Evolutionary conservation across 2,113 vertebrate species (phyloP).

Genomic region (Pycnonotus jocosus): DNA sequence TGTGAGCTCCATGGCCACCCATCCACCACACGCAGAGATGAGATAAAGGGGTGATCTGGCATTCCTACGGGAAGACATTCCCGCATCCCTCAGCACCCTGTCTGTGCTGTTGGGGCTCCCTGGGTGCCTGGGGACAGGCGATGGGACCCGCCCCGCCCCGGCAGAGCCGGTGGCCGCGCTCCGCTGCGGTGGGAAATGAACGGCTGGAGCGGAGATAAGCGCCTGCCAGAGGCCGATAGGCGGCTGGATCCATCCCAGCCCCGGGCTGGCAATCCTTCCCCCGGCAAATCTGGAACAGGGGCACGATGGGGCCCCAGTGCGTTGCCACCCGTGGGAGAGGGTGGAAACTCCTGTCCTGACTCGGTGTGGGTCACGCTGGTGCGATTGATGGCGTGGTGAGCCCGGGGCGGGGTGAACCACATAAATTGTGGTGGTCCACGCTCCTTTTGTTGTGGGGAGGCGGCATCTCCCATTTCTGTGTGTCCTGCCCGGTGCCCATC

Average conservation of each 20-base stretch:
- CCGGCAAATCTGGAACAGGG: background rate
- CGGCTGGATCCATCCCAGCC: background rate
- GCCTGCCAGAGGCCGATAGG: background rate
- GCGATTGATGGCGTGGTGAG: background rate
- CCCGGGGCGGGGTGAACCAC: background rate
- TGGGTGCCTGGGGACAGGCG: fast-evolving
- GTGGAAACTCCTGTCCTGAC: background rate
- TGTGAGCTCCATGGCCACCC: fast-evolving
- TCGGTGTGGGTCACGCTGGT: background rate
- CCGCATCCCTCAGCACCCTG: background rate
- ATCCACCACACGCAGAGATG: fast-evolving
- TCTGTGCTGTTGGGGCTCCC: background rate
- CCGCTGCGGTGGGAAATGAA: background rate
- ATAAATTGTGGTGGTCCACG: fast-evolving
- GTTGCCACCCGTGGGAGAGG: background rate
- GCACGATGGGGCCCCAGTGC: background rate
- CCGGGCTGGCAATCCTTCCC: background rate
- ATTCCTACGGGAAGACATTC: background rate
- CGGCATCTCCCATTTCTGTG: fast-evolving
- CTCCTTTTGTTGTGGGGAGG: background rate
- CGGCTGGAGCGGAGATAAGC: background rate
- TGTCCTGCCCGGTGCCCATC: fast-evolving
- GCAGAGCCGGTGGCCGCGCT: background rate
- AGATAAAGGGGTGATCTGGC: background rate
- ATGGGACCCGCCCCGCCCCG: background rate